Evolutionary conservation across 2,797 vertebrate species (phyloP).

Genomic region (Myotis daubentonii): DNA sequence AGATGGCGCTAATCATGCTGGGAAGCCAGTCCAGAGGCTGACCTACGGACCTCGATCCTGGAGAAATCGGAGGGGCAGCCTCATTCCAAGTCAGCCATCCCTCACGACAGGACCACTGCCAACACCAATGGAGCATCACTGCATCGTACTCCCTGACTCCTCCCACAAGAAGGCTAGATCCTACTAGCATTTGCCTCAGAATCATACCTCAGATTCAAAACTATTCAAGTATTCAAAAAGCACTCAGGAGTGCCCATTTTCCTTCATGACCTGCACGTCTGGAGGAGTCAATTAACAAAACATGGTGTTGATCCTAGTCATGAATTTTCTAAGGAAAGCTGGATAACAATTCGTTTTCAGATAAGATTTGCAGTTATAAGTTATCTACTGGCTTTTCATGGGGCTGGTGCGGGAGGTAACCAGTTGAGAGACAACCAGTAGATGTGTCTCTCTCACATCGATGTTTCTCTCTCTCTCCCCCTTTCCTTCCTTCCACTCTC

Average conservation of each 20-base stretch:
- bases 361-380: neutral
- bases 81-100: neutral
- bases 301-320: neutral
- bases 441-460: too few relatives aligned
- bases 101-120: neutral
- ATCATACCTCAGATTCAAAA: neutral
- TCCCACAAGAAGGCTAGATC: neutral
- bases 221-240: neutral
- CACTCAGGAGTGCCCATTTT: neutral
- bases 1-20: neutral
- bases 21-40: neutral
- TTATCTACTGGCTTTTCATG: slow-evolving; percentile 17
- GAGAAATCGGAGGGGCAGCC: neutral
- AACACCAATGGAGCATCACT: neutral
- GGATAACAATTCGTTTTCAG: neutral
- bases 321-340: neutral
- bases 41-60: neutral
- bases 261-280: neutral
- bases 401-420: too few relatives aligned
- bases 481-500: too few relatives aligned
- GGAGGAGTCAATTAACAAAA: slow-evolving; percentile 23
- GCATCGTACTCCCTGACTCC: neutral
- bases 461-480: too few relatives aligned
- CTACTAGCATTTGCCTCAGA: neutral
- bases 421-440: too few relatives aligned